phyloP scores from a whole-genome alignment of 23 tunicate species.

The Ciona savignyi region DNA sequence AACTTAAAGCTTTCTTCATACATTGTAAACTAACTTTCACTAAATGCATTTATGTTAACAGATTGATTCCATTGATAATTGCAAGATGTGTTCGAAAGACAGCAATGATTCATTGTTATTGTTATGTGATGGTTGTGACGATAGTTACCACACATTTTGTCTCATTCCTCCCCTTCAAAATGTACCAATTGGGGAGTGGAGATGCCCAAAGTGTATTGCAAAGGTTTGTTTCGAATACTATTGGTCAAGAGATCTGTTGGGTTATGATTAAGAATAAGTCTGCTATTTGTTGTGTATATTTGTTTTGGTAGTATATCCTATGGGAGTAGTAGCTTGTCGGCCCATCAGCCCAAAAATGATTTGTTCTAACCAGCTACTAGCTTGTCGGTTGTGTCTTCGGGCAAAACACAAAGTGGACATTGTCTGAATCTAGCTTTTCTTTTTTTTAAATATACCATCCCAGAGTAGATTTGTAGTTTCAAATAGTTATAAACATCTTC shows the following conservation, averaged over 20 bases:
- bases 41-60: neutral
- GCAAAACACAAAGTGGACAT: too few species aligned
- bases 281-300: too few species aligned
- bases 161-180: constrained; percentile 72
- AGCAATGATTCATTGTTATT: constrained; percentile 58
- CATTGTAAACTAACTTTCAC: constrained; percentile 47
- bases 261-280: neutral
- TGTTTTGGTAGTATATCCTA: too few species aligned
- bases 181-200: constrained; percentile 86
- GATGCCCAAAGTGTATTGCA: constrained; percentile 86
- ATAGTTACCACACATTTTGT: constrained; percentile 89
- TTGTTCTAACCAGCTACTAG: too few species aligned
- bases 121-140: constrained; percentile 87
- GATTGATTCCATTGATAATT: constrained; percentile 74
- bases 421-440: too few species aligned
- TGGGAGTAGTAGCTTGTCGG: too few species aligned
- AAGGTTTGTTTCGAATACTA: constrained; percentile 32
- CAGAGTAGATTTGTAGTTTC: too few species aligned
- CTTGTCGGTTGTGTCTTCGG: too few species aligned
- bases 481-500: too few species aligned
- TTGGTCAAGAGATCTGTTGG: neutral
- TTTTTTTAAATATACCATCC: too few species aligned
- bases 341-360: too few species aligned
- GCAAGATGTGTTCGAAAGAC: constrained; percentile 83
- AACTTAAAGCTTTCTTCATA: too few species aligned